These are phyloP conservation scores for Trachops cirrhosus DNA, from an alignment of 2,797 vertebrate species.

Conservation along the genomic window DNA sequence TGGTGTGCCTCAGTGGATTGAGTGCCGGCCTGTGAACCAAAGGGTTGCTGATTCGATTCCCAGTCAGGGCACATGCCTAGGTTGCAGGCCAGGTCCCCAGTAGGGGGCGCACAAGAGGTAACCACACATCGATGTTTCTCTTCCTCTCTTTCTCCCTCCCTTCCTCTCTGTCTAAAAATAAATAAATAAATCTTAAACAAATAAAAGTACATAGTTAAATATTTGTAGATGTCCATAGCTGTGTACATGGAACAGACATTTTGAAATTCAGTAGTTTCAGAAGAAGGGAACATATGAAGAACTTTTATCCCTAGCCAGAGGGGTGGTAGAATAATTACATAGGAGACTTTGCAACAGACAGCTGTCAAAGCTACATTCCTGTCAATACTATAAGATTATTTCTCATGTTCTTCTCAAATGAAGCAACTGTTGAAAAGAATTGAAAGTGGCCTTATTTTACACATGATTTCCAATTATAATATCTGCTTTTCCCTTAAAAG, in stretches of 20 bases:
- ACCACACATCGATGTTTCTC: too few species aligned
- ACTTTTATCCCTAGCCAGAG: not conserved
- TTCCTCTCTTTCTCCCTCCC: too few species aligned
- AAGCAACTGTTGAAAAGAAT: conserved; percentile 9
- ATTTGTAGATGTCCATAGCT: conserved; percentile 47
- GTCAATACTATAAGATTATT: not conserved
- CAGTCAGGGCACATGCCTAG: too few species aligned
- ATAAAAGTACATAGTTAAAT: conserved; percentile 48
- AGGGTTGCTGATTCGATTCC: too few species aligned
- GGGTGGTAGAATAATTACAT: not conserved
- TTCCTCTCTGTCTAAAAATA: too few species aligned
- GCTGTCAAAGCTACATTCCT: conserved; percentile 32
- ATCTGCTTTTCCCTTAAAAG: conserved; percentile 39
- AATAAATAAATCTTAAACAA: too few species aligned
- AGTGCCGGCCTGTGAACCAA: too few species aligned
- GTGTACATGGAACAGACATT: conserved; percentile 28
- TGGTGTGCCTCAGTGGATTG: too few species aligned
- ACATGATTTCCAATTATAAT: conserved; percentile 1
- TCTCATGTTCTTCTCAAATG: conserved; percentile 29
- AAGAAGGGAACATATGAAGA: not conserved
- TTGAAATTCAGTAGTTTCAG: conserved; percentile 61
- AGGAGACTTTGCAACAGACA: not conserved
- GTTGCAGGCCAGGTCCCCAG: too few species aligned
- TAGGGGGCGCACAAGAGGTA: too few species aligned
- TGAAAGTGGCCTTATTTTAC: not conserved